These are phyloP conservation scores for Cryptoprocta ferox DNA, from an alignment of 2,797 vertebrate genomes.

Conservation along the genomic window DNA sequence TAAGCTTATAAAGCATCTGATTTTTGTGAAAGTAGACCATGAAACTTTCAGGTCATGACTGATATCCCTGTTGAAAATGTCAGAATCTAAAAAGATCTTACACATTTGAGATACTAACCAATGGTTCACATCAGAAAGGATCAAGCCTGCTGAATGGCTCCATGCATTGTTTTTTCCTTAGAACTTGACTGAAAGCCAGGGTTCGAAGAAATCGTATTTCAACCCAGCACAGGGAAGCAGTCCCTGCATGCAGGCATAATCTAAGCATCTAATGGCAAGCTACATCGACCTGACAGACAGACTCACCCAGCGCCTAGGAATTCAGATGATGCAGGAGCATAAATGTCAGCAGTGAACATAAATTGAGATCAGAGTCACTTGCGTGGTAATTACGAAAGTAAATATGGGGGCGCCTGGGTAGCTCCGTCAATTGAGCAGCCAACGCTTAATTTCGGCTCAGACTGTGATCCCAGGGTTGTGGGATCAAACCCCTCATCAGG, in stretches of 20 bases:
- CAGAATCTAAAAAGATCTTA: not conserved
- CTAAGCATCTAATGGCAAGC: not conserved
- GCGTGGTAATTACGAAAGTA: not conserved
- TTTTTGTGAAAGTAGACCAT: not conserved
- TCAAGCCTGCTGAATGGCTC: no score
- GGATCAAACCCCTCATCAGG: no score
- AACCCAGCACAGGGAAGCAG: not conserved
- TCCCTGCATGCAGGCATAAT: not conserved
- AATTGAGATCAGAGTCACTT: not conserved
- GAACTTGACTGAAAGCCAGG: not conserved
- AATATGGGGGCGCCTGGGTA: no score
- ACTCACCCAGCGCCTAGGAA: not conserved
- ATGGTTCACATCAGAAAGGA: not conserved
- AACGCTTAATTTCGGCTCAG: no score
- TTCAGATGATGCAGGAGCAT: not conserved
- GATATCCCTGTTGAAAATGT: not conserved
- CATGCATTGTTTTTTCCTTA: not conserved
- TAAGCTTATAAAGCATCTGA: not conserved
- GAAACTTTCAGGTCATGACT: not conserved
- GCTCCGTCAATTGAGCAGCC: no score
- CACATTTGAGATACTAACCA: not conserved
- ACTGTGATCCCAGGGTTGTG: no score
- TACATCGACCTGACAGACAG: not conserved
- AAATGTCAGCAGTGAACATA: not conserved
- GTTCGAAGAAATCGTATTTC: not conserved